Conservation (phyloP, 2,113 vertebrate species). For the Pongo abelii region DNA sequence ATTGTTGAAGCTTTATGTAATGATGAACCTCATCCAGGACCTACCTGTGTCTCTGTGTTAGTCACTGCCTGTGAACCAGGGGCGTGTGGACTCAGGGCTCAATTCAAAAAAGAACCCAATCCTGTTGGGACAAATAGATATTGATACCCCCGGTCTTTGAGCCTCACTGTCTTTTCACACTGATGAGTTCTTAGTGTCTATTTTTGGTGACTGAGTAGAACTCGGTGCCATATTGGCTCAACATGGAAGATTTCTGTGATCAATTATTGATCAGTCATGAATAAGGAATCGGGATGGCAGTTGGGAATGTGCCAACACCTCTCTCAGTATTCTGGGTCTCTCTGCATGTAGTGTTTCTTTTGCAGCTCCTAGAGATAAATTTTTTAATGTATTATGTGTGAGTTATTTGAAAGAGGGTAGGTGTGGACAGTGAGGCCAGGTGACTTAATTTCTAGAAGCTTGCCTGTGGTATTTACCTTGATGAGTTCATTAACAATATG, state of each 20-base stretch:
- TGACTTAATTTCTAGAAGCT: not conserved
- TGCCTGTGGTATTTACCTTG: not conserved
- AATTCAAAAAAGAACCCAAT: not conserved
- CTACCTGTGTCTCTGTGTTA: too few species aligned
- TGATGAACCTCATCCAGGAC: not conserved
- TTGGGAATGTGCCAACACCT: not conserved
- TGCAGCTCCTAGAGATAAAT: not conserved
- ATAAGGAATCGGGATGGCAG: not conserved
- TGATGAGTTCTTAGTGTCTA: not conserved
- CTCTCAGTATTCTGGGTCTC: not conserved
- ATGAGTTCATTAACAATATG: not conserved
- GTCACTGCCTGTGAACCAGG: not conserved
- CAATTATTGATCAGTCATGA: not conserved
- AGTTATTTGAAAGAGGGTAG: not conserved
- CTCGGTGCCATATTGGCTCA: not conserved
- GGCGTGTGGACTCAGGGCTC: not conserved
- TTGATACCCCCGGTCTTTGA: not conserved
- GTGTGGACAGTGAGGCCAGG: not conserved
- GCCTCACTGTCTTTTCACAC: not conserved
- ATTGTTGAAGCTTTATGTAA: not conserved
- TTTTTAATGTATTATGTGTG: not conserved
- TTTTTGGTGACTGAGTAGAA: not conserved
- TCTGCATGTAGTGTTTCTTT: not conserved
- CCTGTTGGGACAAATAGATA: not conserved
- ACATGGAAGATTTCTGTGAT: not conserved